These are phyloP conservation scores for Dipus sagitta DNA, from an alignment of 2,797 vertebrate species.

Conservation along the genomic window DNA sequence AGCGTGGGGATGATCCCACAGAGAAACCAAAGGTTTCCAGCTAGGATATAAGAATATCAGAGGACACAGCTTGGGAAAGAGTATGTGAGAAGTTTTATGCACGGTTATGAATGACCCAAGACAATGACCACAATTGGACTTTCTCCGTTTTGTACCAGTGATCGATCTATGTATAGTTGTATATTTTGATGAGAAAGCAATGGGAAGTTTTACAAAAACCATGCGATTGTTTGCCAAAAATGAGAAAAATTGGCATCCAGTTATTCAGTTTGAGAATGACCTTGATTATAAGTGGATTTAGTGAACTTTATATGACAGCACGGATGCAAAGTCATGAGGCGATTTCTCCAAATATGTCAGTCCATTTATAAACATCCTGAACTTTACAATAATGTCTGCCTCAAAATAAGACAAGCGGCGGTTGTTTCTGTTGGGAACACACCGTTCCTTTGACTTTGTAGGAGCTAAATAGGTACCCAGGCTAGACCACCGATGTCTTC, in stretches of 20 bases:
- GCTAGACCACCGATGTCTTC: conserved; percentile 7
- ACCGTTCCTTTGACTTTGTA: neutral
- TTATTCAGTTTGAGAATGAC: conserved; percentile 43
- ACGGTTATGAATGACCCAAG: neutral
- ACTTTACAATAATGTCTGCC: neutral
- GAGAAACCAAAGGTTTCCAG: conserved; percentile 20
- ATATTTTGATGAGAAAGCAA: neutral
- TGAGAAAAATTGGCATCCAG: conserved; percentile 2
- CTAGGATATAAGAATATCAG: conserved; percentile 15
- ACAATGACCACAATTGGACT: neutral
- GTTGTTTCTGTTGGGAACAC: conserved; percentile 1
- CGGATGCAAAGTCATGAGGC: neutral
- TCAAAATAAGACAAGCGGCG: neutral
- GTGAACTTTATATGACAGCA: neutral
- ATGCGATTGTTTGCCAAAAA: conserved; percentile 57
- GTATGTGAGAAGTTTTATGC: neutral
- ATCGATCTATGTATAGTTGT: conserved; percentile 22
- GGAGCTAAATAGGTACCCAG: neutral
- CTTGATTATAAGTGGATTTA: conserved; percentile 6
- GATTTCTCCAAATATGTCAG: neutral
- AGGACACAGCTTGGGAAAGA: neutral
- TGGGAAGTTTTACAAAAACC: neutral
- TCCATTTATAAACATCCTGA: conserved; percentile 31
- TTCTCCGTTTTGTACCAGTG: conserved; percentile 15
- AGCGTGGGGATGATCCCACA: neutral